Base-by-base conservation (phyloP, 2,888 invertebrate species). In the Acrobasis consociella region DNA sequence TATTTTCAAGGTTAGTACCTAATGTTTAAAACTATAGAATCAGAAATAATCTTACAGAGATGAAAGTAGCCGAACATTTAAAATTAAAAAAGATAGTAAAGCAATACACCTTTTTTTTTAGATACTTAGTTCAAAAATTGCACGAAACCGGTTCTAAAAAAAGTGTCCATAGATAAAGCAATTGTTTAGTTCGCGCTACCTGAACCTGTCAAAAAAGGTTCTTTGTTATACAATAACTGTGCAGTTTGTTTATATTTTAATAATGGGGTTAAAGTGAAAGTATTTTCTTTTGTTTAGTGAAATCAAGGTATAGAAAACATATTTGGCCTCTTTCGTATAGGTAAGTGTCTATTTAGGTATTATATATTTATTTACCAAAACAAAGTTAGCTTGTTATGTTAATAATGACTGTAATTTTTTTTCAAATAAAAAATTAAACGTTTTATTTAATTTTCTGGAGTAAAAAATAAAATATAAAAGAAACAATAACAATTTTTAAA, bases 171-270 rank as follows among this genome's bases (percentile, higher is more conserved):
- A 42, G 42, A 42, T 42, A 56, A 42, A 55, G 38, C 10, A 8
- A 56, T 56, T 56, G 42, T 46, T 42, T 13, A 42, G 9, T 42
- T 42, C 7, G n/a, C 22, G 56, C 42, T 22, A 56, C 56, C 56
- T 56, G 42, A 11, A 17, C 7, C 42, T 9, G 9, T 56, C 13
- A 46, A 56, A 22, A 56, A 13, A 1, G 5, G 9, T 42, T 56
- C 42, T 42, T 56, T 42, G 11, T 46, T 56, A 46, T 17, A 56
- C 56, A 56, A 56, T 56, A 42, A 42, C 42, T 22, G 42, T 55
- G 9, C 11, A 52, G 52, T 31, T 55, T 55, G 37, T 39, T 56
- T 56, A 42, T 22, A 13, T 17, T 42, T 56, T 42, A 56, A 46
- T 42, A 56, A 42, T 42, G 22, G 42, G 9, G 22, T 17, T 56